Evolutionary conservation across 1,140 invertebrate genomes (phyloP).

Genomic region (Agrypnia vestita): DNA sequence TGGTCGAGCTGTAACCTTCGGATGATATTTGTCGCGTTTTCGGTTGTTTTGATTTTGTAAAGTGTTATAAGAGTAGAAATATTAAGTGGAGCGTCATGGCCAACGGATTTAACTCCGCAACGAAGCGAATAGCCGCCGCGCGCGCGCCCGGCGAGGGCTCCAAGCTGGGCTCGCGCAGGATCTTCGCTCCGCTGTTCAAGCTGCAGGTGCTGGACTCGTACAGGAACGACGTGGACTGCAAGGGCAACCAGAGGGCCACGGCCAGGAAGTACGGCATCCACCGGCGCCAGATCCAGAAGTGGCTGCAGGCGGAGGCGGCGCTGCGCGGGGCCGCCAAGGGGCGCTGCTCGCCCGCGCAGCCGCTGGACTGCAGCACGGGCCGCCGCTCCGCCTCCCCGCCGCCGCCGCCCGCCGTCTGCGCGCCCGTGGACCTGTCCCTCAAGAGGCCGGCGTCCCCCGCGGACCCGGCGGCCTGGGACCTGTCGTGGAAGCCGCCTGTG

Average conservation of each 20-base stretch:
- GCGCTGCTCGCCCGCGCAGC: constrained; percentile 65
- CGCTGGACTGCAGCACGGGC: constrained; percentile 68
- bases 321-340: constrained; percentile 79
- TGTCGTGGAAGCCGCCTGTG: constrained; percentile 66
- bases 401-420: constrained; percentile 56
- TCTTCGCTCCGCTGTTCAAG: constrained; percentile 89
- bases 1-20: constrained; percentile 47
- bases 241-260: constrained; percentile 88
- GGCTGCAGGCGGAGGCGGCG: constrained; percentile 86
- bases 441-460: constrained; percentile 68
- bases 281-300: constrained; percentile 90
- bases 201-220: constrained; percentile 90
- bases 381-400: constrained; percentile 59
- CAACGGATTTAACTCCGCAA: constrained; percentile 57
- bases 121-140: constrained; percentile 63
- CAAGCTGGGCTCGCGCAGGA: constrained; percentile 83
- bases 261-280: constrained; percentile 91
- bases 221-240: constrained; percentile 85
- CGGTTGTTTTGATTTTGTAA: constrained; percentile 52
- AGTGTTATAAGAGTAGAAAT: constrained; percentile 38
- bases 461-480: constrained; percentile 72
- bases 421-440: constrained; percentile 71
- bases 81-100: constrained; percentile 60
- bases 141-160: constrained; percentile 70
- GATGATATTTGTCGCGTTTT: constrained; percentile 39